Evolutionary conservation across 30 jellyfish, hydroid and myxozoan genomes (phyloP).

Genomic region (Pseudorhiza aurosa): DNA sequence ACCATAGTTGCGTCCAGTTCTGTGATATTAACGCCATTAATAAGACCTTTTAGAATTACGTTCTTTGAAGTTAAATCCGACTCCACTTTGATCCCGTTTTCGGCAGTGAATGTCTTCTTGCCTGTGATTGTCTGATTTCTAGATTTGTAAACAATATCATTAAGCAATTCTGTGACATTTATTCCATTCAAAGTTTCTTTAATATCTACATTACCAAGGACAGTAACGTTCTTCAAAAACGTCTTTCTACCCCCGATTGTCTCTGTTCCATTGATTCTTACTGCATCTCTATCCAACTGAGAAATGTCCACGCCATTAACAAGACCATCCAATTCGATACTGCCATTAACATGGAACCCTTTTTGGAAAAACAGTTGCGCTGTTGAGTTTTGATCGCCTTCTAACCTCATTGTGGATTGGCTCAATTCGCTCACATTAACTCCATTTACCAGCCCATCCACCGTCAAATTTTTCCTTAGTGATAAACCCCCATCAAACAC

Average conservation of each 20-base stretch:
- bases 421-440: slow-evolving; percentile 63
- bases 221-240: slow-evolving; percentile 17
- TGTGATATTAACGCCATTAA: slow-evolving; percentile 72
- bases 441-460: slow-evolving; percentile 53
- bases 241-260: slow-evolving; percentile 40
- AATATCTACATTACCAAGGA: slow-evolving; percentile 15
- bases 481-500: slow-evolving; percentile 12
- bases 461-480: slow-evolving; percentile 12
- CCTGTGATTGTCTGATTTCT: slow-evolving; percentile 68
- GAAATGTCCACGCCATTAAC: slow-evolving; percentile 73
- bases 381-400: slow-evolving; percentile 70
- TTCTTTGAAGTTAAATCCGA: slow-evolving; percentile 15
- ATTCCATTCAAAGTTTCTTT: slow-evolving; percentile 47
- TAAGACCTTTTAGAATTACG: slow-evolving; percentile 17
- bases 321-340: slow-evolving; percentile 29
- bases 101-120: slow-evolving; percentile 42
- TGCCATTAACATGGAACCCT: slow-evolving; percentile 62
- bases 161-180: slow-evolving; percentile 55
- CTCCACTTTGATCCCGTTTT: slow-evolving; percentile 23
- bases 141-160: slow-evolving; percentile 47
- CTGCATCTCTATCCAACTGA: slow-evolving; percentile 48
- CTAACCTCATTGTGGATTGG: slow-evolving; percentile 27
- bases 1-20: slow-evolving; percentile 49
- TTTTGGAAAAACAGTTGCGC: slow-evolving; percentile 48
- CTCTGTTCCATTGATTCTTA: slow-evolving; percentile 30